Evolutionary conservation across 2,888 invertebrate species (phyloP).

Genomic region (Coleophora flavipennella): DNA sequence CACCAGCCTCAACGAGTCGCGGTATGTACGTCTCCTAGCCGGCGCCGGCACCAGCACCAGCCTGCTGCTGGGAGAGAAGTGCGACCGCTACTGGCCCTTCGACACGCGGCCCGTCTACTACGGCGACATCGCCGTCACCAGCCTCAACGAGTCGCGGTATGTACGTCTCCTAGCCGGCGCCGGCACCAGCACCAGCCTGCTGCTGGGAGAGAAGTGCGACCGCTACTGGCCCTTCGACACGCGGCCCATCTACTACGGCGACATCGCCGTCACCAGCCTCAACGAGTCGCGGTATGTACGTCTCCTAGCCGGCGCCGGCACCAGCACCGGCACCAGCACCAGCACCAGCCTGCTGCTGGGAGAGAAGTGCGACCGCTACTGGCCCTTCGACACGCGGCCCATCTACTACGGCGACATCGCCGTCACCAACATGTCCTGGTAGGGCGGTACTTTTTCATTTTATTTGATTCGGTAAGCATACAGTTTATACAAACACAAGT

Average conservation of each 20-base stretch:
- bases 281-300: conserved; percentile 92
- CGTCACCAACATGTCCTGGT: conserved; percentile 76
- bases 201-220: conserved; percentile 91
- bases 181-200: no score
- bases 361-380: conserved; percentile 96
- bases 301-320: no score
- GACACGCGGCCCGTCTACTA: conserved; percentile 96
- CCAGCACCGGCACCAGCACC: no score
- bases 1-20: conserved; percentile 84
- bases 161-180: no score
- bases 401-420: conserved; percentile 98
- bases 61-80: no score
- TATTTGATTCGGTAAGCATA: no score
- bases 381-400: conserved; percentile 97
- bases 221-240: conserved; percentile 99
- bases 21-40: no score
- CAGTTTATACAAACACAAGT: no score
- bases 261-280: conserved; percentile 85
- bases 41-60: no score
- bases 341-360: no score
- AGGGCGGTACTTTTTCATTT: no score
- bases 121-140: conserved; percentile 92
- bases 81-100: conserved; percentile 98
- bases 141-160: conserved; percentile 86
- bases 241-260: conserved; percentile 96